Percentiles rank a stretch among this genome's conserved stretches.
Evolutionary conservation across 2,888 invertebrate species (phyloP).

Genomic region (Tholera decimalis): DNA sequence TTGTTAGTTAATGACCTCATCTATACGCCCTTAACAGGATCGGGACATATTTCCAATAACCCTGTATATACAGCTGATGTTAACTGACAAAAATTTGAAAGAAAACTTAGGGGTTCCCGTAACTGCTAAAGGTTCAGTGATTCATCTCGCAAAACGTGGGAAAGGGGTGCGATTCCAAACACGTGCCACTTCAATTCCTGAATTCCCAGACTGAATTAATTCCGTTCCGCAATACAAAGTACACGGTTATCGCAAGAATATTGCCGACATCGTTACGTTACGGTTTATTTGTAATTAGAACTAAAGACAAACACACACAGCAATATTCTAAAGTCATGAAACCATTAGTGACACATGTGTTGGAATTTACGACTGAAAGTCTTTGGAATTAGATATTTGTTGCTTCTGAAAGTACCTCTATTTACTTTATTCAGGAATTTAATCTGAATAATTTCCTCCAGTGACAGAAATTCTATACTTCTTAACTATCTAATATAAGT

Average conservation of each 20-base stretch:
- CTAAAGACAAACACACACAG: constrained; percentile 10
- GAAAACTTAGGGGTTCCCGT: no score
- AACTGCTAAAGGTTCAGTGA: background rate
- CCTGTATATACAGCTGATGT: no score
- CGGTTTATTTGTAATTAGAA: constrained; percentile 18
- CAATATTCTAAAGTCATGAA: background rate
- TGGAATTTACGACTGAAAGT: background rate
- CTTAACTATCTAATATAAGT: no score
- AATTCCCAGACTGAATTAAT: constrained; percentile 18
- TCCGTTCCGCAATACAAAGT: background rate
- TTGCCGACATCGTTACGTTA: constrained; percentile 21
- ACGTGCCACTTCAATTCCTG: constrained; percentile 27
- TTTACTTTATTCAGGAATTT: no score
- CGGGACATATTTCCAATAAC: no score
- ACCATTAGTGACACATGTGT: background rate
- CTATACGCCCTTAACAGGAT: no score
- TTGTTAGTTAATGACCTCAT: no score
- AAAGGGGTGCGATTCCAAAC: constrained; percentile 11
- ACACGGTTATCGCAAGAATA: constrained; percentile 21
- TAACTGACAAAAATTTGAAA: no score
- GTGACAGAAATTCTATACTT: no score
- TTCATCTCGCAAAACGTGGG: constrained; percentile 9
- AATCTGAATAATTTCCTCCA: no score
- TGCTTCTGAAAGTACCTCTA: background rate
- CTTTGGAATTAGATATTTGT: background rate